These are phyloP conservation scores for Rhorus exstirpatorius DNA, from an alignment of 2,888 invertebrate species.

Conservation along the genomic window DNA sequence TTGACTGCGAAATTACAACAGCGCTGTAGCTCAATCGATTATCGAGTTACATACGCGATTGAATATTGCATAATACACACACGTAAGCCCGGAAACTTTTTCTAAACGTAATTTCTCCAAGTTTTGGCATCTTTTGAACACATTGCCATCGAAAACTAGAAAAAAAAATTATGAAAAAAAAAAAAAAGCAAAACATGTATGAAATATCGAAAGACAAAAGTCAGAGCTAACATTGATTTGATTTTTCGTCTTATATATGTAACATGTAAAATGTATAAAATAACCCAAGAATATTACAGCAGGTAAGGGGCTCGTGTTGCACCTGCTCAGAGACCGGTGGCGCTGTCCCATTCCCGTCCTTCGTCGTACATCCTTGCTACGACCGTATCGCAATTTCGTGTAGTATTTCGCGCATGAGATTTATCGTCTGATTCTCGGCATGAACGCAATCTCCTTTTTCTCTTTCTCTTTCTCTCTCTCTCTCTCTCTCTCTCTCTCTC, in stretches of 20 bases:
- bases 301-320: slow-evolving; percentile 60
- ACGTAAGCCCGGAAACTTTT: too few species aligned
- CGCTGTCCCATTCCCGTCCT: slow-evolving; percentile 32
- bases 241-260: slow-evolving; percentile 4
- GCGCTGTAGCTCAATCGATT: too few species aligned
- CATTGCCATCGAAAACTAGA: too few species aligned
- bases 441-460: slow-evolving; percentile 34
- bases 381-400: slow-evolving; percentile 66
- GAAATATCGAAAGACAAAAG: slow-evolving; percentile 70
- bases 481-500: slow-evolving; percentile 21
- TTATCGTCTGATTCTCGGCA: slow-evolving; percentile 69
- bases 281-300: slow-evolving; percentile 47
- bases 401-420: slow-evolving; percentile 71
- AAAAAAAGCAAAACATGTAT: too few species aligned
- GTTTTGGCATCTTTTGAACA: too few species aligned
- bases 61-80: too few species aligned
- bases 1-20: too few species aligned
- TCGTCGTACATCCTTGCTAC: slow-evolving; percentile 49
- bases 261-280: slow-evolving; percentile 24
- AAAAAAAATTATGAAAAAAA: too few species aligned
- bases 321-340: slow-evolving; percentile 69
- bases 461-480: slow-evolving; percentile 20
- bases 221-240: slow-evolving; percentile 40
- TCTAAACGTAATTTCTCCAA: too few species aligned
- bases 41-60: too few species aligned